Evolutionary conservation across 92 coral and sea anemone species (phyloP).

Genomic region (Siderastrea radians): DNA sequence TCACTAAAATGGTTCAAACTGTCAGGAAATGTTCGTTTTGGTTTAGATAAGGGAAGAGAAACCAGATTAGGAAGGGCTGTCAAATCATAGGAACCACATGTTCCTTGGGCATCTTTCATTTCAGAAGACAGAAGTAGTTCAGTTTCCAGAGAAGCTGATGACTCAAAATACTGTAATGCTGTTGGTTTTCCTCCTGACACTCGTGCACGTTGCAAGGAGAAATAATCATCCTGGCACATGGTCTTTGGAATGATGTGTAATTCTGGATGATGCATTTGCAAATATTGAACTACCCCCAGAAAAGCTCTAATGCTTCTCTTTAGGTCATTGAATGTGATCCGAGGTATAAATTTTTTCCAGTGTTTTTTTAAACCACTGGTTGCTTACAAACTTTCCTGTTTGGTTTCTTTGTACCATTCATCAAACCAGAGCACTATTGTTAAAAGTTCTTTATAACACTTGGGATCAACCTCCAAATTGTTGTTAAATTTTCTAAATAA

Average conservation of each 20-base stretch:
- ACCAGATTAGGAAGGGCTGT: no score
- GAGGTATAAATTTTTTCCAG: slow-evolving; percentile 56
- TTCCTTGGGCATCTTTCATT: background rate
- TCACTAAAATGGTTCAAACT: no score
- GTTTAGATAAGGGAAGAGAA: background rate
- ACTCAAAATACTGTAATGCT: slow-evolving; percentile 5
- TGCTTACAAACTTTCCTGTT: background rate
- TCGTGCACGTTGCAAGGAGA: slow-evolving; percentile 62
- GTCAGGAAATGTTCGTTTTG: background rate
- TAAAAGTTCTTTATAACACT: slow-evolving; percentile 17
- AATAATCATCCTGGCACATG: slow-evolving; percentile 73
- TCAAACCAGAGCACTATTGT: slow-evolving; percentile 10
- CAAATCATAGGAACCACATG: slow-evolving; percentile 36
- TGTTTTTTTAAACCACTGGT: background rate
- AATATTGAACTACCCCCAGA: slow-evolving; percentile 64
- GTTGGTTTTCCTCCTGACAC: slow-evolving; percentile 33
- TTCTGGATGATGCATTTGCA: slow-evolving; percentile 62
- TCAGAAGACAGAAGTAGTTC: slow-evolving; percentile 28
- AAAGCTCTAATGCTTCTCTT: slow-evolving; percentile 60
- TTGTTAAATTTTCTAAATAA: slow-evolving; percentile 17
- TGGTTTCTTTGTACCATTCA: background rate
- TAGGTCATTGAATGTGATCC: slow-evolving; percentile 46
- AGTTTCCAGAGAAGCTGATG: slow-evolving; percentile 4
- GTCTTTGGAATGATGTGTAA: slow-evolving; percentile 52
- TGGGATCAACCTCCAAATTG: slow-evolving; percentile 6